Evolutionary conservation across 1,140 invertebrate genomes (phyloP).

Genomic region (Scaptomyza montana): DNA sequence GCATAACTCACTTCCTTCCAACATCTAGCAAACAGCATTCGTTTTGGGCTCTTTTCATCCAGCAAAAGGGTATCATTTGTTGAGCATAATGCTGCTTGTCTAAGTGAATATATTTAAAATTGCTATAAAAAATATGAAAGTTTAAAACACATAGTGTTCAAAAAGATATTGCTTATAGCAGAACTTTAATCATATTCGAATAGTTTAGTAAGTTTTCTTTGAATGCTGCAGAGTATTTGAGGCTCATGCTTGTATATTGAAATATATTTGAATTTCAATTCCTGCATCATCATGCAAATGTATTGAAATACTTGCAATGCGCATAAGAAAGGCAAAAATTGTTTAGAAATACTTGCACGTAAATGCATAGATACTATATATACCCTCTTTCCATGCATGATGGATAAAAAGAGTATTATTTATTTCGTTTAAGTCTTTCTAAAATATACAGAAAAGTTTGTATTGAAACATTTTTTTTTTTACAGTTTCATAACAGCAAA

Average conservation of each 20-base stretch:
- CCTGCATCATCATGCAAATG: slow-evolving; percentile 40
- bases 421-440: too few relatives aligned
- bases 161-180: too few relatives aligned
- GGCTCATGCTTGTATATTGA: background rate
- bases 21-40: slow-evolving; percentile 22
- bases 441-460: too few relatives aligned
- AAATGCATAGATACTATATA: slow-evolving; percentile 5
- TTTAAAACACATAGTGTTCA: too few relatives aligned
- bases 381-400: background rate
- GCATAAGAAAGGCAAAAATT: slow-evolving; percentile 52
- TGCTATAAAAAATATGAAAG: too few relatives aligned
- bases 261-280: slow-evolving; percentile 26
- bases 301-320: slow-evolving; percentile 55
- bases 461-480: too few relatives aligned
- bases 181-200: too few relatives aligned
- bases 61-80: background rate
- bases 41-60: slow-evolving; percentile 14
- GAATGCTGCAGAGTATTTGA: slow-evolving; percentile 11
- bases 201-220: too few relatives aligned
- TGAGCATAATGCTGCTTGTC: background rate
- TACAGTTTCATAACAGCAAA: too few relatives aligned
- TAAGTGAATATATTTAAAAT: background rate
- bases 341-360: slow-evolving; percentile 49
- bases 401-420: too few relatives aligned
- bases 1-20: slow-evolving; percentile 26